Evolutionary conservation across 2,797 vertebrate genomes (phyloP).

Genomic region (Odontamblyopus lacepedii): DNA sequence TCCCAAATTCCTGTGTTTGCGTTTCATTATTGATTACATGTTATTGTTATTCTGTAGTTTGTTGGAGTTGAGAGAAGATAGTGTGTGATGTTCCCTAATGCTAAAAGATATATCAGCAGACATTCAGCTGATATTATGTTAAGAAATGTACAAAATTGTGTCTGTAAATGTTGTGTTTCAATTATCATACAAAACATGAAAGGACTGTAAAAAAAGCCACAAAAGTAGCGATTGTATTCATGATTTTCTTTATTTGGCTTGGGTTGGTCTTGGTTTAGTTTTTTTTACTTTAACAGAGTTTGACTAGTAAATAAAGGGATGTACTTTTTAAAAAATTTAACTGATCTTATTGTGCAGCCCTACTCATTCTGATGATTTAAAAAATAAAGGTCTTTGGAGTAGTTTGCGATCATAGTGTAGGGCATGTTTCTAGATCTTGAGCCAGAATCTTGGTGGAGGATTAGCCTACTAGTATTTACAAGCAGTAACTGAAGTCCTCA

Average conservation of each 20-base stretch:
- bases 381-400: no score
- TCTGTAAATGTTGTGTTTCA: background rate
- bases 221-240: background rate
- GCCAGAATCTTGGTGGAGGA: background rate
- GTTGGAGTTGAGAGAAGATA: background rate
- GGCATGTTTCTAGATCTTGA: background rate
- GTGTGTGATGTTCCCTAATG: slow-evolving; percentile 7
- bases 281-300: no score
- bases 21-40: slow-evolving; percentile 4
- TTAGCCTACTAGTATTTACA: background rate
- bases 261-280: no score
- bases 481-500: background rate
- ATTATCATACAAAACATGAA: background rate
- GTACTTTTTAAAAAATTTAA: no score
- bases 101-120: background rate
- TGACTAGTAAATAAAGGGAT: no score
- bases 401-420: background rate
- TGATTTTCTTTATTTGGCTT: no score
- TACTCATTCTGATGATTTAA: no score
- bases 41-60: background rate
- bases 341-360: no score
- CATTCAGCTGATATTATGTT: background rate
- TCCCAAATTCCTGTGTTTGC: slow-evolving; percentile 5
- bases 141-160: background rate
- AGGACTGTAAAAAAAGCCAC: background rate